phyloP scores from a whole-genome alignment of 2,797 vertebrate species.

The Halcyon leucocephala region DNA sequence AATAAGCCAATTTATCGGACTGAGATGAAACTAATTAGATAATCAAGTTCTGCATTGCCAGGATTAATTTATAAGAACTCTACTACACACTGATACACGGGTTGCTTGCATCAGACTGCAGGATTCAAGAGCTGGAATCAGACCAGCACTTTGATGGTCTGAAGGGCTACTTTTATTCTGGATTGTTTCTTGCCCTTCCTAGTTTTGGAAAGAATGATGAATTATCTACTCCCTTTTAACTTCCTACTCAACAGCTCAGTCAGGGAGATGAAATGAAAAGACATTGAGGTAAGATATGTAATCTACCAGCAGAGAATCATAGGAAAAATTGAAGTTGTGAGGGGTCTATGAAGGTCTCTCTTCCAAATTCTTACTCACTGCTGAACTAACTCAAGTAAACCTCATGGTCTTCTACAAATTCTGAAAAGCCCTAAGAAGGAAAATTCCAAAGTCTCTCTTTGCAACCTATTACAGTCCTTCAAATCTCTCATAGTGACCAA shows the following conservation, averaged over 20 bases:
- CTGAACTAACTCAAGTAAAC: not conserved
- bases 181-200: not conserved
- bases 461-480: not conserved
- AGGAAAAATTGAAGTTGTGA: not conserved
- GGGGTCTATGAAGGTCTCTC: not conserved
- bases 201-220: not conserved
- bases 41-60: not conserved
- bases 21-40: not conserved
- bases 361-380: not conserved
- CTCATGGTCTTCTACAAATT: not conserved
- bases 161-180: not conserved
- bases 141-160: not conserved
- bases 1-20: not conserved
- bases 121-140: not conserved
- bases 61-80: not conserved
- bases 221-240: not conserved
- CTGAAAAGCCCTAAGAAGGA: not conserved
- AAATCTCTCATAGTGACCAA: not conserved
- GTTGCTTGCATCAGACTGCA: not conserved
- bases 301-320: not conserved
- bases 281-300: not conserved
- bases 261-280: not conserved
- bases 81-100: not conserved
- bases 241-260: not conserved
- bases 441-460: not conserved